Evolutionary conservation across 2,888 invertebrate species (phyloP), one percentile per base, ranked within the genome.

Genomic region (Tachina lurida): DNA sequence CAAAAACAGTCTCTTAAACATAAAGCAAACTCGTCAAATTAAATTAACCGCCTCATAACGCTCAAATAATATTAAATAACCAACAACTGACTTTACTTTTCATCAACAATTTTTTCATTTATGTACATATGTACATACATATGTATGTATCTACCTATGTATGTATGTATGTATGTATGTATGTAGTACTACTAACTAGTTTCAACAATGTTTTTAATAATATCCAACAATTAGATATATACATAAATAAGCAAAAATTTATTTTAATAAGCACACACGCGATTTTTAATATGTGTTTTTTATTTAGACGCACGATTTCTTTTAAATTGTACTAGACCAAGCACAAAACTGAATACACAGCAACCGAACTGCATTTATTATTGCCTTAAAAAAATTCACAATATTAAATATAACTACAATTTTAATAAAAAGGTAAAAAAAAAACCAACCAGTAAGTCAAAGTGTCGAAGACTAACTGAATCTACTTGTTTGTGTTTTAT

Each of bases 401-500:
- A 45, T 45, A 43, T 62, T 47, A 47, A 31, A 43, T 10, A 22
- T 22, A 67, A 52, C 15, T 67, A 17, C n/a, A 17, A 41, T 47
- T n/a, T 43, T 15, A 67, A 71, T 15, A 31, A 10, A 65, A 67
- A 45, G 10, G 8, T 56, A 68, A 58, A 70, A 71, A 68, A 58
- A 70, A 45, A 65, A 70, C 65, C 84, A 83, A 83, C 86, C 87
- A 81, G 47, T 75, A 68, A 71, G 68, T 67, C 87, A 82, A 81
- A 78, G 65, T 80, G 84, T 79, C 70, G 82, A 84, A 79, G 71
- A 82, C 82, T 77, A 85, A 84, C 82, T 87, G 83, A 87, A 71
- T 84, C 47, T 58, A 76, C 22, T 67, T 73, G 70, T 75, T 75
- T 56, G 52, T 60, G 54, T 73, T 83, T 87, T 84, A 76, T 84